Evolutionary conservation across 1,140 invertebrate species (phyloP).

Genomic region (Orussus abietinus): DNA sequence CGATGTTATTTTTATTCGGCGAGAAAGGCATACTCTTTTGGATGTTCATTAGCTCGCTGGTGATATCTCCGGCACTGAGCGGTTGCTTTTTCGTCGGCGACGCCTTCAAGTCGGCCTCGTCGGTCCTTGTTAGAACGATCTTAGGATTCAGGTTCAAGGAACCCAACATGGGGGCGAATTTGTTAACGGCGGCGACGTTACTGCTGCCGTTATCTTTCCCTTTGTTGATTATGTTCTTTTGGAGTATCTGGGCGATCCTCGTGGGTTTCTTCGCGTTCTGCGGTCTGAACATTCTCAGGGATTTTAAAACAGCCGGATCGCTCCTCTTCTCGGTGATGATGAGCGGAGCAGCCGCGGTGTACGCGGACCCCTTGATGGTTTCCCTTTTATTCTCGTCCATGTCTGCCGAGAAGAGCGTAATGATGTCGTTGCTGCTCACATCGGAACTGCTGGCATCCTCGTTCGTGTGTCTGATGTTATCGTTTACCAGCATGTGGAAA

Average conservation of each 20-base stretch:
- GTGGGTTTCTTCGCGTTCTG: constrained; percentile 42
- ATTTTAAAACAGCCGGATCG: constrained; percentile 57
- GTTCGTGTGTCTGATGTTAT: constrained; percentile 32
- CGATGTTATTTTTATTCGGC: constrained; percentile 34
- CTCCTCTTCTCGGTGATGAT: constrained; percentile 50
- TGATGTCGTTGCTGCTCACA: constrained; percentile 45
- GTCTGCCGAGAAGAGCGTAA: constrained; percentile 47
- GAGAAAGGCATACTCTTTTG: constrained; percentile 41
- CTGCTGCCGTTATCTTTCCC: constrained; percentile 33
- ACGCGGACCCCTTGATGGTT: constrained; percentile 47
- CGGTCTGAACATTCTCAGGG: constrained; percentile 56
- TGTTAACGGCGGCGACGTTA: constrained; percentile 22
- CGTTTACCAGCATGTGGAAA: constrained; percentile 47
- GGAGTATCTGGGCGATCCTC: constrained; percentile 26
- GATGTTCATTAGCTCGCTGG: constrained; percentile 40
- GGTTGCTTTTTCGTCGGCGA: constrained; percentile 33
- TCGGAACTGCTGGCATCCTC: constrained; percentile 45
- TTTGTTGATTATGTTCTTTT: constrained; percentile 35
- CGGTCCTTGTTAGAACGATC: constrained; percentile 50
- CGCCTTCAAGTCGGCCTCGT: constrained; percentile 41
- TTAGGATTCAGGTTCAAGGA: constrained; percentile 54
- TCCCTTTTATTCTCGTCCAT: constrained; percentile 49
- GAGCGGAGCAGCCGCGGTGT: constrained; percentile 39
- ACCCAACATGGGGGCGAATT: constrained; percentile 52
- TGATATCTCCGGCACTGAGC: constrained; percentile 37